Conservation (phyloP, 2,797 vertebrate species). For the Gymnopithys bicolor region DNA sequence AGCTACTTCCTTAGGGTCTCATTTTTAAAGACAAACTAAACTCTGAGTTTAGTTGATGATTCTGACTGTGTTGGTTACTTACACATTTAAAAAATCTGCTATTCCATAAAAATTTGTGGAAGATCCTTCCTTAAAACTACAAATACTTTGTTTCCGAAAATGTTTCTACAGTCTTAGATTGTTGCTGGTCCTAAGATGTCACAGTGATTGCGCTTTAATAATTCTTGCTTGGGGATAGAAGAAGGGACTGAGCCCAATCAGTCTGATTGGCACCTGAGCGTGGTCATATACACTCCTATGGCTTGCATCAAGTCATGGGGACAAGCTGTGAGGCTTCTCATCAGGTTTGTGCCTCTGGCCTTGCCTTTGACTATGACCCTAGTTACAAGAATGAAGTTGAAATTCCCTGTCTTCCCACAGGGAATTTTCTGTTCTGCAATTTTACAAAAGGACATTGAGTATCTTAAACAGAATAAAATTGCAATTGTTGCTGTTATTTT, state of each 20-base stretch:
- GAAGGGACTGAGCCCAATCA: background rate
- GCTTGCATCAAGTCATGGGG: background rate
- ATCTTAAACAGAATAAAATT: background rate
- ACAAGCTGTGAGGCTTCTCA: background rate
- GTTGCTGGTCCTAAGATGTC: background rate
- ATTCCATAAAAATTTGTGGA: background rate
- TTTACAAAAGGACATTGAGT: background rate
- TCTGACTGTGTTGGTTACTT: background rate
- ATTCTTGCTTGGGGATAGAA: background rate
- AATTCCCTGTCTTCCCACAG: background rate
- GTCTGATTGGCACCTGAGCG: background rate
- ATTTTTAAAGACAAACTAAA: background rate
- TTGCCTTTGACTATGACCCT: background rate
- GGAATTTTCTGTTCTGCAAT: background rate
- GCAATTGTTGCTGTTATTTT: background rate
- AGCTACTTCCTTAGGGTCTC: background rate
- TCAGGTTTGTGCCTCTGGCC: background rate
- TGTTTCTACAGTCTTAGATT: background rate
- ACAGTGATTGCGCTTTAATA: background rate
- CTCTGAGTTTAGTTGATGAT: background rate
- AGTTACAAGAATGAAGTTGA: background rate
- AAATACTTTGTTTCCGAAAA: background rate
- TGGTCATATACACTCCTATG: fast-evolving
- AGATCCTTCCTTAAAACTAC: background rate
- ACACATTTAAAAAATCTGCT: background rate